These are phyloP conservation scores for Orcinus orca DNA, from an alignment of 2,113 vertebrate species.

Conservation along the genomic window DNA sequence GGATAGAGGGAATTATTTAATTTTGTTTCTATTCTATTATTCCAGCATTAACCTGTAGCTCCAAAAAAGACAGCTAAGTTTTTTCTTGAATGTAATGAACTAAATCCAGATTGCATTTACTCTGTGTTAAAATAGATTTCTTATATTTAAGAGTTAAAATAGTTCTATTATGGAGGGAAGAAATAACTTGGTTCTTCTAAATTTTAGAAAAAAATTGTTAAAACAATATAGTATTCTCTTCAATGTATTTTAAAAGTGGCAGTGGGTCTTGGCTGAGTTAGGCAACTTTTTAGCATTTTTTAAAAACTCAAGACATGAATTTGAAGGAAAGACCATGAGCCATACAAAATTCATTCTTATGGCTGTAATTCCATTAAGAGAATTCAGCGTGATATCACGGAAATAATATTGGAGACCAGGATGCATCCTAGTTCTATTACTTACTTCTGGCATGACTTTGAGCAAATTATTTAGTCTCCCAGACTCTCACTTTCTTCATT, in stretches of 20 bases:
- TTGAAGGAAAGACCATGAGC: neutral
- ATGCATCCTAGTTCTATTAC: neutral
- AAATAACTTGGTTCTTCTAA: neutral
- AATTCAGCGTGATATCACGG: neutral
- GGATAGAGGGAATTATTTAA: neutral
- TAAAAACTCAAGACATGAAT: neutral
- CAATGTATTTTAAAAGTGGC: neutral
- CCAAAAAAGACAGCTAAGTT: neutral
- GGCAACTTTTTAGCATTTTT: neutral
- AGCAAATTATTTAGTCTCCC: neutral
- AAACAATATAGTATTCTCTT: neutral
- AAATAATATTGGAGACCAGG: neutral
- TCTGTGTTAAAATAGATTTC: neutral
- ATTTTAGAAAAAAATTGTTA: neutral
- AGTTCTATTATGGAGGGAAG: neutral
- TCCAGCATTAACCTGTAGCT: neutral
- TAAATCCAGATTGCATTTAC: slow-evolving; percentile 33
- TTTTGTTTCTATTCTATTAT: slow-evolving; percentile 4
- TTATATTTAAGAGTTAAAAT: slow-evolving; percentile 27
- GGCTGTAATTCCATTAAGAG: neutral
- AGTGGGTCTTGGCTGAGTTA: neutral
- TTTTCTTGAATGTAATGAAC: neutral
- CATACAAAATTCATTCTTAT: neutral
- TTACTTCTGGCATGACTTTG: neutral
- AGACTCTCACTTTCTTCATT: neutral